Evolutionary conservation across 2,888 invertebrate species (phyloP), one percentile per base, ranked within the genome.

Genomic region (Melanargia galathea): DNA sequence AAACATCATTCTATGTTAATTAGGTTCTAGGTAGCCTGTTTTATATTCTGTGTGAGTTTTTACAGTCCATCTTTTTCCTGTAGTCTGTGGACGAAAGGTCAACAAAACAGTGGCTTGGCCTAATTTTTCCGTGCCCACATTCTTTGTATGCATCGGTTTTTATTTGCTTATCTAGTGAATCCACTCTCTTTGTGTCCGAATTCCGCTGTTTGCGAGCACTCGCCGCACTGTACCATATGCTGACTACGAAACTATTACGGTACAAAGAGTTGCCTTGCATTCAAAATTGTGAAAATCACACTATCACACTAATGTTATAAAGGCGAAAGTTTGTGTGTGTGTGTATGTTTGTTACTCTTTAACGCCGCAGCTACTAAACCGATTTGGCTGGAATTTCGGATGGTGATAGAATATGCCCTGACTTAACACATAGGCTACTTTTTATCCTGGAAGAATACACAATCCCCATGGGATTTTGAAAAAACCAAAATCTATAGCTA

Each of bases 101-200:
- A 43, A 57, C 61, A 60, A 43, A 60, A 56, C 43, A 46, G 16
- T 40, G 46, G 60, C 35, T 43, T 63, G 64, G 30, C 63, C 64
- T 62, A 64, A 64, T 64, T 67, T 51, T 33, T 51, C 35, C 43
- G 33, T 40, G 46, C 52, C 52, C 56, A 60, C 58, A 61, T 66
- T 65, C 62, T 56, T 46, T 40, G 33, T 60, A 40, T 64, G 51
- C 55, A 62, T 49, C 40, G 48, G 26, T 59, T 67, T 64, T 65
- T 63, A 65, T 67, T 65, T 57, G 60, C 35, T 57, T 67, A 65
- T 55, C 62, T 58, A 6, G 45, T 60, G 46, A 65, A 33, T 2
- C 45, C 45, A 48, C 51, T 55, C 56, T 62, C 56, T 60, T 56
- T 55, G 59, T 65, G 49, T 33, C 57, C 38, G 65, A 57, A 30